Base-by-base conservation (phyloP, 2,888 invertebrate species). In the Xiphydria camelus region DNA sequence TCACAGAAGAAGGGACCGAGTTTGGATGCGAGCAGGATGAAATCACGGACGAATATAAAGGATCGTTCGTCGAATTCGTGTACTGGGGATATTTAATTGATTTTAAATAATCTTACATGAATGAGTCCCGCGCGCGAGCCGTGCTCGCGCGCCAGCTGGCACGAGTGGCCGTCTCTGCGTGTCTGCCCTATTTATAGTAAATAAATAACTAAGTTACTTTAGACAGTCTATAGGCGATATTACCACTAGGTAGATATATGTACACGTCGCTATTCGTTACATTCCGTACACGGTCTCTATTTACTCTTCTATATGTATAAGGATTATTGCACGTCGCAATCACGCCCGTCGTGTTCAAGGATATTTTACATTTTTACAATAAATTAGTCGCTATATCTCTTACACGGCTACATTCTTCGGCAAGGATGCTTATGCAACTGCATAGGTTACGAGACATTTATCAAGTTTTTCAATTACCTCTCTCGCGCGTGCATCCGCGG, bases 161-260 rank as follows among this genome's bases (percentile, higher is more conserved):
- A n/a, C n/a, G n/a, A n/a, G n/a, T n/a, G n/a, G n/a, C 26, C 55
- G 33, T 37, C 41, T 23, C 14, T 17, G 21, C n/a, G 55, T 51
- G 53, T 52, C 42, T 39, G 43, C 39, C 51, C 39, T 45, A 53
- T 50, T 43, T 57, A 61, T 22, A 55, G 67, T 72, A 73, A 74
- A 74, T 74, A 75, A 74, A 75, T 74, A 74, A 68, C 71, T 74
- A 72, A 73, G 68, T 70, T 71, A 73, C 64, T 70, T 69, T 66
- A 67, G 71, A 75, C 74, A 75, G 73, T 74, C 73, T 75, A 72
- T 69, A 66, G 69, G 63, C 59, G 66, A 66, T 62, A 62, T 62
- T 63, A 63, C 56, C 53, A 54, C 59, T 56, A 50, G 53, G 55
- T 59, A 44, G 43, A 42, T 56, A 10, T 26, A 56, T 58, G 48